Evolutionary conservation across 2,113 vertebrate genomes (phyloP).

Genomic region (Takifugu flavidus): DNA sequence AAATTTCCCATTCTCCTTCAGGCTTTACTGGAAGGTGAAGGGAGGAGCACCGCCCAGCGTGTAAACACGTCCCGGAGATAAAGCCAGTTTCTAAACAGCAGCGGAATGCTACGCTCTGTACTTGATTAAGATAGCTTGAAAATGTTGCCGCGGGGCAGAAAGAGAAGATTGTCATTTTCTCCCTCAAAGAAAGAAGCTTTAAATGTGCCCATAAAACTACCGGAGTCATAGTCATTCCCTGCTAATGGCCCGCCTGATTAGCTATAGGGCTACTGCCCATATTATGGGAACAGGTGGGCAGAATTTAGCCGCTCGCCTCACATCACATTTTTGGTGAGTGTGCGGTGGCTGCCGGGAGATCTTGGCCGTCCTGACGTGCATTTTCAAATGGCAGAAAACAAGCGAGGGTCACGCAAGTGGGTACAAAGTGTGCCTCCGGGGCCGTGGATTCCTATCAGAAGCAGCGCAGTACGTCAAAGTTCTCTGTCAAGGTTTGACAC

Average conservation of each 20-base stretch:
- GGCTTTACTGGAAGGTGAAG: neutral
- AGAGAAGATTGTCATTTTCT: slow-evolving; percentile 20
- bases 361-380: neutral
- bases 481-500: slow-evolving; percentile 20
- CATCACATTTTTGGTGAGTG: neutral
- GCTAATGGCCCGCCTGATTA: slow-evolving; percentile 36
- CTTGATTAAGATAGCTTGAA: slow-evolving; percentile 32
- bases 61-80: slow-evolving; percentile 14
- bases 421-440: neutral
- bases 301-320: slow-evolving; percentile 23
- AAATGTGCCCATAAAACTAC: slow-evolving; percentile 42
- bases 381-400: neutral
- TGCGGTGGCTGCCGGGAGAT: neutral
- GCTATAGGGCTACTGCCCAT: slow-evolving; percentile 19
- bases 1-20: neutral
- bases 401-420: slow-evolving; percentile 14
- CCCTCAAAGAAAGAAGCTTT: slow-evolving; percentile 36
- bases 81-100: slow-evolving; percentile 14
- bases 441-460: slow-evolving; percentile 16
- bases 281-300: slow-evolving; percentile 27
- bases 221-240: slow-evolving; percentile 37
- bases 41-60: neutral
- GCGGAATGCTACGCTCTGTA: slow-evolving; percentile 14
- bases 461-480: slow-evolving; percentile 17
- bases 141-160: slow-evolving; percentile 32